phyloP scores from a whole-genome alignment of 2,888 invertebrate genomes.

The Harpagoxenus sublaevis region DNA sequence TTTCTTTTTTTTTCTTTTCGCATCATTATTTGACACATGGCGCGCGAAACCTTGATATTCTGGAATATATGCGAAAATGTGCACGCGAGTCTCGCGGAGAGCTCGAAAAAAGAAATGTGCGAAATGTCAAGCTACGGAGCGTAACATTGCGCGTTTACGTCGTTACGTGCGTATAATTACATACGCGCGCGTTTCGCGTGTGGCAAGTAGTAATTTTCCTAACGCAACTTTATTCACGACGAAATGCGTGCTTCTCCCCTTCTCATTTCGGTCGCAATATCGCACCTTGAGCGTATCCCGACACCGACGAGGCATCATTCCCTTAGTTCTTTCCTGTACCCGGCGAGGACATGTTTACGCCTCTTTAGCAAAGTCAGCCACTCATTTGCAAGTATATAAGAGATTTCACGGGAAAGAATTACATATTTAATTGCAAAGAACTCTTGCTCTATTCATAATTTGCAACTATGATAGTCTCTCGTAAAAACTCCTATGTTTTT shows the following conservation, averaged over 20 bases:
- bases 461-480: background rate
- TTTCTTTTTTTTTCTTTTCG: background rate
- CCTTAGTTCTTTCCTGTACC: background rate
- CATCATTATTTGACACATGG: background rate
- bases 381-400: slow-evolving; percentile 28
- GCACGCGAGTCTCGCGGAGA: slow-evolving; percentile 1
- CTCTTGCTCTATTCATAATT: background rate
- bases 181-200: background rate
- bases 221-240: background rate
- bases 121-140: background rate
- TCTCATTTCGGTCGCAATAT: slow-evolving; percentile 23
- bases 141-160: slow-evolving; percentile 4
- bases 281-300: background rate
- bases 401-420: background rate
- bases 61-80: slow-evolving; percentile 1
- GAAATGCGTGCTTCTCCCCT: background rate
- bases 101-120: background rate
- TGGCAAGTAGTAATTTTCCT: slow-evolving; percentile 27
- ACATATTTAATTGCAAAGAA: background rate
- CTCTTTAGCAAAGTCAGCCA: background rate
- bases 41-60: background rate
- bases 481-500: background rate
- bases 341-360: background rate
- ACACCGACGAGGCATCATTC: background rate
- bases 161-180: slow-evolving; percentile 9